These are phyloP conservation scores for Calameuta pallipes DNA, from an alignment of 2,888 invertebrate species.

Conservation along the genomic window DNA sequence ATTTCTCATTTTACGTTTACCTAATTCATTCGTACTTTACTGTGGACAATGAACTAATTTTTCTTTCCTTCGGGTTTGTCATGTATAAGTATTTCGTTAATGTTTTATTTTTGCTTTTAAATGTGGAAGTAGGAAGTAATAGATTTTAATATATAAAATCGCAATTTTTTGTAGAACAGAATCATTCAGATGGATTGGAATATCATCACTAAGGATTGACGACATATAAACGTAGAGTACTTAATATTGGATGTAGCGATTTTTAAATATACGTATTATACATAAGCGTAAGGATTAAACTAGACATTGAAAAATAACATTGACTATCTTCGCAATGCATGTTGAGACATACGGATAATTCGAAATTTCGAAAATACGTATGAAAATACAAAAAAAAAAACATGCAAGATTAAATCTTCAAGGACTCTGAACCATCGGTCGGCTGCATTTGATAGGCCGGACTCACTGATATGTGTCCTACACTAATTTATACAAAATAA, in stretches of 20 bases:
- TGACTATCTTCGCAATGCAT: conserved; percentile 31
- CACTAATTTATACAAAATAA: conserved; percentile 24
- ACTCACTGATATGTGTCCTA: conserved; percentile 60
- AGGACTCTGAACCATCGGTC: conserved; percentile 60
- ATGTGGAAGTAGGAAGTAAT: too few species aligned
- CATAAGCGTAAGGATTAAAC: not conserved
- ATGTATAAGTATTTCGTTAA: too few species aligned
- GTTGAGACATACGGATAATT: conserved; percentile 42
- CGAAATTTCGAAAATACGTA: conserved; percentile 29
- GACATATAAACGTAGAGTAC: not conserved
- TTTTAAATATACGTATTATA: not conserved
- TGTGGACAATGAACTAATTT: too few species aligned
- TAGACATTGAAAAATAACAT: not conserved
- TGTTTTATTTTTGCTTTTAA: too few species aligned
- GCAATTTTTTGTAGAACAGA: not conserved
- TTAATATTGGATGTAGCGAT: not conserved
- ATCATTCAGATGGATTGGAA: not conserved
- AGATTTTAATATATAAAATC: not conserved
- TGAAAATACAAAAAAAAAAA: conserved; percentile 33
- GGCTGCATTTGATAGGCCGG: conserved; percentile 44
- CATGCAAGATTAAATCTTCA: conserved; percentile 52
- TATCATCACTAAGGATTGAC: not conserved
- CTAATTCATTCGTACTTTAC: too few species aligned
- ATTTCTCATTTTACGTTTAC: not conserved
- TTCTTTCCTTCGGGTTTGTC: too few species aligned